Conservation (phyloP, 2,888 invertebrate species). For the Homarus gammarus region DNA sequence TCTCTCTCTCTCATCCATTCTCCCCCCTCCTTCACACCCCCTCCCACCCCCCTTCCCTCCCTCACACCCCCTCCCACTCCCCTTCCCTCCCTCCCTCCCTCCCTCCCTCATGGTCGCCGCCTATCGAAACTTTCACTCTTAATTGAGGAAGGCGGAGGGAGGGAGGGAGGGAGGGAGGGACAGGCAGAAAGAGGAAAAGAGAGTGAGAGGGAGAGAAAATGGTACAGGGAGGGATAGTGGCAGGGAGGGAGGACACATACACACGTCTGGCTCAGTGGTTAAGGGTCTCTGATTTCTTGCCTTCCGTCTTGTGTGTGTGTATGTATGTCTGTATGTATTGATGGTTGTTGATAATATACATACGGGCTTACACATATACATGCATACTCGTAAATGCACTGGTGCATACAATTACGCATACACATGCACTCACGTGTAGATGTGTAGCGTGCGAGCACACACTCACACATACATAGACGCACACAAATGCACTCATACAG, state of each 20-base stretch:
- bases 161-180: slow-evolving; percentile 4
- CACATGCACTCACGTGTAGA: neutral
- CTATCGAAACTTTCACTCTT: too few relatives aligned
- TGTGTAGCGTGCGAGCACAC: too few relatives aligned
- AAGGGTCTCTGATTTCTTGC: too few relatives aligned
- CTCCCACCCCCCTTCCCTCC: neutral
- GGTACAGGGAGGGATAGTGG: too few relatives aligned
- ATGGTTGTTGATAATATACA: neutral
- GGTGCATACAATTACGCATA: slow-evolving; percentile 14
- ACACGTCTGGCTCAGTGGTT: too few relatives aligned
- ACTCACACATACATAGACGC: too few relatives aligned
- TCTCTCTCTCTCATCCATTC: too few relatives aligned
- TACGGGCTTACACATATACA: too few relatives aligned
- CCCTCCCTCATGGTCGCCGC: slow-evolving; percentile 1
- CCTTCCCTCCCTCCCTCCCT: slow-evolving; percentile 19
- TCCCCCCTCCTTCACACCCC: neutral
- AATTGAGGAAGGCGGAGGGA: neutral
- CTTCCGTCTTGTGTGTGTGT: neutral
- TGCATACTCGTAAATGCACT: slow-evolving; percentile 9
- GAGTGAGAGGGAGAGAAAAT: slow-evolving; percentile 22
- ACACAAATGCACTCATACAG: too few relatives aligned
- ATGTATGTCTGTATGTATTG: neutral
- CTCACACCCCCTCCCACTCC: neutral
- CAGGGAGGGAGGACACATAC: neutral
- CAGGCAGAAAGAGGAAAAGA: slow-evolving; percentile 26